Evolutionary conservation across 2,113 vertebrate genomes (phyloP).

Genomic region (Gila orcuttii): DNA sequence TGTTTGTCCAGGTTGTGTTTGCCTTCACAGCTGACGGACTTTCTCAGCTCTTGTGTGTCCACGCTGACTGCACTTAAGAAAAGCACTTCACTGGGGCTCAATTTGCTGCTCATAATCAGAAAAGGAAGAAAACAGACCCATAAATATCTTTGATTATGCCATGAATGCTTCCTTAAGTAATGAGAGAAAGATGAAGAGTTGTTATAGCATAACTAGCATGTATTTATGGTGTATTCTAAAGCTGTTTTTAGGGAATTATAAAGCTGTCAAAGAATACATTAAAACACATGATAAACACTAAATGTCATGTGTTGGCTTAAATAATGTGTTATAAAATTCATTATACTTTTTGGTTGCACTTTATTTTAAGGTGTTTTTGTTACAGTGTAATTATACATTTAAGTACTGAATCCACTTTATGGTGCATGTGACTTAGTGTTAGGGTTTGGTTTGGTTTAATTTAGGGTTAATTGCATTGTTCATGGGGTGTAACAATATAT

Average conservation of each 20-base stretch:
- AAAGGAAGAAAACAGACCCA: not conserved
- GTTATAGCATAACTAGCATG: not conserved
- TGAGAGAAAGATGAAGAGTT: not conserved
- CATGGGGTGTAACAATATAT: too few relatives aligned
- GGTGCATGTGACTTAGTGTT: too few relatives aligned
- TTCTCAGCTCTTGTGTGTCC: conserved; percentile 24
- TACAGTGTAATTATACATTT: too few relatives aligned
- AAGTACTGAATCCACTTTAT: too few relatives aligned
- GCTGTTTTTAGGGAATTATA: not conserved
- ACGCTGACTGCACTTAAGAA: conserved; percentile 1
- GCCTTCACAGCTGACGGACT: conserved; percentile 52
- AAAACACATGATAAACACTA: not conserved
- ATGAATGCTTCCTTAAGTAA: not conserved
- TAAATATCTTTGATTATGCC: conserved; percentile 26
- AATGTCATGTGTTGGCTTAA: not conserved
- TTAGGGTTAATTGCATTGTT: too few relatives aligned
- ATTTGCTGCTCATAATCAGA: conserved; percentile 38
- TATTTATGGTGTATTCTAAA: not conserved
- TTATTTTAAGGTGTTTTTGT: too few relatives aligned
- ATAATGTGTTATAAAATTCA: not conserved
- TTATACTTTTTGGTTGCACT: not conserved
- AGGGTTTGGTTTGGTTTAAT: too few relatives aligned
- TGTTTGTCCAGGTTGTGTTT: conserved; percentile 50
- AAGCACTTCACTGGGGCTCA: conserved; percentile 35
- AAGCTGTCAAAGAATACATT: not conserved